Percentiles rank a stretch among this genome's conserved stretches.
These are phyloP conservation scores for Eutolmus rufibarbis DNA, from an alignment of 2,888 invertebrate species.

Conservation along the genomic window DNA sequence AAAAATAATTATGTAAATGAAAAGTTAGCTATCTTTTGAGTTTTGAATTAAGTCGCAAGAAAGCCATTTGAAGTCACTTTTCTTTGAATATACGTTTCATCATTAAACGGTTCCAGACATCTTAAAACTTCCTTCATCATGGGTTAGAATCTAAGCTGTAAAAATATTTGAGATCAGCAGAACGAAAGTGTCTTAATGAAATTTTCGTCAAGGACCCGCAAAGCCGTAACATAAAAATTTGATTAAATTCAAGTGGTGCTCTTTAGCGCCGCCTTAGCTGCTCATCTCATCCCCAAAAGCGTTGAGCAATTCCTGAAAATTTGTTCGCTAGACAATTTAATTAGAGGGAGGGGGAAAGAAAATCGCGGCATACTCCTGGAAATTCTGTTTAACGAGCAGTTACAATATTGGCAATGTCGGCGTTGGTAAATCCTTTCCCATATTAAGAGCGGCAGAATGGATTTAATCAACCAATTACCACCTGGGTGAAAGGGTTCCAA, in stretches of 20 bases:
- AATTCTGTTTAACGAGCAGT: constrained; percentile 26
- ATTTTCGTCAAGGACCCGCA: constrained; percentile 39
- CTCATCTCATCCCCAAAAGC: not conserved
- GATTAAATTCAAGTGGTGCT: constrained; percentile 32
- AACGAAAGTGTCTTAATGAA: constrained; percentile 36
- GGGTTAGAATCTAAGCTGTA: not conserved
- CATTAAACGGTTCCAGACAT: not conserved
- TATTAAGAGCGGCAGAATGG: constrained; percentile 37
- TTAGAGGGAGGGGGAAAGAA: constrained; percentile 10
- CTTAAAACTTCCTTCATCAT: not conserved
- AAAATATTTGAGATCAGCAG: constrained; percentile 40
- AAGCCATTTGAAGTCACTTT: not conserved
- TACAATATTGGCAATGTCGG: constrained; percentile 37
- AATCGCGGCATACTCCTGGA: not conserved
- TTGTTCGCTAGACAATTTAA: constrained; percentile 34
- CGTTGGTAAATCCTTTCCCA: constrained; percentile 40
- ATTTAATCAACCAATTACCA: constrained; percentile 46
- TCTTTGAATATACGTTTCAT: not conserved
- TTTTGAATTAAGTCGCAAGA: not conserved
- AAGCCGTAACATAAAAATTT: constrained; percentile 42
- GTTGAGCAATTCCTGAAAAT: constrained; percentile 32
- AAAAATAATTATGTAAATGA: not conserved
- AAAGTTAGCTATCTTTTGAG: not conserved
- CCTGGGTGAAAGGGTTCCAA: constrained; percentile 16
- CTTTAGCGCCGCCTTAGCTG: constrained; percentile 1